Evolutionary conservation across 2,113 vertebrate genomes (phyloP).

Genomic region (Athene cunicularia): DNA sequence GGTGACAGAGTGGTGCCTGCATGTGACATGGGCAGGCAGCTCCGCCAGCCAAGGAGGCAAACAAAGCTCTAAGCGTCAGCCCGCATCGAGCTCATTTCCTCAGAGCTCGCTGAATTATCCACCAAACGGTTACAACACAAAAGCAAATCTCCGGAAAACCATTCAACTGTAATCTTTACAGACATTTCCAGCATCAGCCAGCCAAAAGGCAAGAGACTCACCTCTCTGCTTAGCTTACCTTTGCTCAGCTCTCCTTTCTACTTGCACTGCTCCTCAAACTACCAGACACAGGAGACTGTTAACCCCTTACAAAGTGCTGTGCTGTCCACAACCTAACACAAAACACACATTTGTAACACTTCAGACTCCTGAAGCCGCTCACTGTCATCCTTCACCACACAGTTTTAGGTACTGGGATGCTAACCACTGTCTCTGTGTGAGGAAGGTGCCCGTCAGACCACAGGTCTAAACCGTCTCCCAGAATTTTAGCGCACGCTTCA

Average conservation of each 20-base stretch:
- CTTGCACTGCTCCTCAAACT: background rate
- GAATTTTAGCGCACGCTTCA: background rate
- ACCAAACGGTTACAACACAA: background rate
- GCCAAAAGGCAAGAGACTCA: background rate
- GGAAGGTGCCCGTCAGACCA: no score
- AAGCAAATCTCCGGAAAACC: background rate
- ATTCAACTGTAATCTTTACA: background rate
- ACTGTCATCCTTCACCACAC: background rate
- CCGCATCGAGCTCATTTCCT: background rate
- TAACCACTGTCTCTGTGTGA: accelerated
- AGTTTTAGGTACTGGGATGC: background rate
- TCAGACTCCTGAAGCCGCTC: background rate
- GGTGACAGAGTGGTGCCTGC: background rate
- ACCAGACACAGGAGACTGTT: background rate
- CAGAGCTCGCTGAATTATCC: background rate
- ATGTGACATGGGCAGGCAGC: background rate
- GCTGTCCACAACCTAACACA: background rate
- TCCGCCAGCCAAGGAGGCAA: background rate
- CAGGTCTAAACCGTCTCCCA: background rate
- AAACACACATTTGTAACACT: accelerated
- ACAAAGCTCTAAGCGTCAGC: background rate
- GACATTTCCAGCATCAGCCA: background rate
- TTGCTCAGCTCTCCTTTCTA: background rate
- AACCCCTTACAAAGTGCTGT: background rate
- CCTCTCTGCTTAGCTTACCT: background rate